phyloP scores from a whole-genome alignment of 2,113 vertebrate genomes.

The Hemiscyllium ocellatum region DNA sequence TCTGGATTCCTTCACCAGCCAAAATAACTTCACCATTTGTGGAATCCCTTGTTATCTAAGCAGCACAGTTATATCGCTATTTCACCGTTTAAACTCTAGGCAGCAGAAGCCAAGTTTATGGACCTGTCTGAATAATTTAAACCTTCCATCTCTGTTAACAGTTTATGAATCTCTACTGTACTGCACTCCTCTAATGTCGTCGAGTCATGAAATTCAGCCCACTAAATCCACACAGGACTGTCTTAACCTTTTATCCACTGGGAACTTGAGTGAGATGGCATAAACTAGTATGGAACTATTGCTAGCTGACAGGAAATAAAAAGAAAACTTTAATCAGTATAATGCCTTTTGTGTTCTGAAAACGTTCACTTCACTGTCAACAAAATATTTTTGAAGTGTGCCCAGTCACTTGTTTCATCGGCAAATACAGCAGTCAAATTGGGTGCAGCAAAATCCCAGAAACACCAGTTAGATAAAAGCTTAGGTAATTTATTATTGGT shows the following conservation, averaged over 20 bases:
- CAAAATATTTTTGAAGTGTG: not conserved
- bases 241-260: not conserved
- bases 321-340: not conserved
- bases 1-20: too few relatives aligned
- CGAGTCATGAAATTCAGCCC: too few relatives aligned
- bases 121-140: too few relatives aligned
- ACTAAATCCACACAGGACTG: too few relatives aligned
- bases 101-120: too few relatives aligned
- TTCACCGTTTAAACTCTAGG: too few relatives aligned
- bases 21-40: too few relatives aligned
- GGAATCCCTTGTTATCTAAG: too few relatives aligned
- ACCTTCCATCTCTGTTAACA: too few relatives aligned
- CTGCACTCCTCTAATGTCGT: too few relatives aligned
- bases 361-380: not conserved
- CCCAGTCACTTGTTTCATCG: not conserved
- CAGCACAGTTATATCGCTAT: too few relatives aligned
- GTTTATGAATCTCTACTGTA: too few relatives aligned
- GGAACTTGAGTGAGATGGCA: not conserved
- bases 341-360: not conserved
- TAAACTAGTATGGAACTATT: not conserved
- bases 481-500: not conserved
- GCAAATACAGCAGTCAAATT: not conserved
- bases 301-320: not conserved
- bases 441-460: not conserved
- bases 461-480: not conserved